Percentiles rank a stretch among this genome's conserved stretches.
Evolutionary conservation across 2,888 invertebrate genomes (phyloP).

Genomic region (Polydrusus tereticollis): DNA sequence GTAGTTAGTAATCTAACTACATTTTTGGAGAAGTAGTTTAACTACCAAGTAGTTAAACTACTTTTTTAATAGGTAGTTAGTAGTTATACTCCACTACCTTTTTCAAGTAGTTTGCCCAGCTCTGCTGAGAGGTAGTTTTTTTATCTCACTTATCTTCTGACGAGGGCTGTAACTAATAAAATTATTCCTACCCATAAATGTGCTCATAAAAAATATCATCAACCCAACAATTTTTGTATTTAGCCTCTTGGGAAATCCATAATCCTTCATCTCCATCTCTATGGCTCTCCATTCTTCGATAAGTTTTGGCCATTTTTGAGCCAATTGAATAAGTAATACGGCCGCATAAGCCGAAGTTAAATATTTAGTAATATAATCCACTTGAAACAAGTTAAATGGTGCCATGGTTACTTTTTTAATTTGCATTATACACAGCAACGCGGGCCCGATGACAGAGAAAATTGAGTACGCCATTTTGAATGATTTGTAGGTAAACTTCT

Average conservation of each 20-base stretch:
- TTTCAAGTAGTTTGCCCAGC: too few relatives aligned
- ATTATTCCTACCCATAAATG: conserved; percentile 48
- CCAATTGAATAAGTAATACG: conserved; percentile 46
- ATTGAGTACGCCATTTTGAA: conserved; percentile 34
- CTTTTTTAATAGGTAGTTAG: too few relatives aligned
- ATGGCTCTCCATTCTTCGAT: conserved; percentile 49
- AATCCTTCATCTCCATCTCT: conserved; percentile 47
- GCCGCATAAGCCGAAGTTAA: conserved; percentile 30
- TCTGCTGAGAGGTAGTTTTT: too few relatives aligned
- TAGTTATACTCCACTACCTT: too few relatives aligned
- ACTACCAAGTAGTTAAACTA: too few relatives aligned
- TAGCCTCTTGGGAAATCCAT: conserved; percentile 45
- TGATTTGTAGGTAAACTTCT: conserved; percentile 35
- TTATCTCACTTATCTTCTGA: too few relatives aligned
- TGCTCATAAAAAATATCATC: conserved; percentile 39
- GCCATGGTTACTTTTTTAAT: conserved; percentile 23
- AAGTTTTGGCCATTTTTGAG: conserved; percentile 50
- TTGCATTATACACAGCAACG: conserved; percentile 40
- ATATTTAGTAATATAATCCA: conserved; percentile 39
- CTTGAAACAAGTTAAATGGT: conserved; percentile 29
- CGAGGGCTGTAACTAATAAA: too few relatives aligned
- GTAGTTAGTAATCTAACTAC: too few relatives aligned
- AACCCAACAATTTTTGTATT: conserved; percentile 39
- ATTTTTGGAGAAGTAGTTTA: too few relatives aligned
- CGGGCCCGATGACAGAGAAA: conserved; percentile 44